Base-by-base conservation (phyloP, 1,140 invertebrate species). In the Apis florea region DNA sequence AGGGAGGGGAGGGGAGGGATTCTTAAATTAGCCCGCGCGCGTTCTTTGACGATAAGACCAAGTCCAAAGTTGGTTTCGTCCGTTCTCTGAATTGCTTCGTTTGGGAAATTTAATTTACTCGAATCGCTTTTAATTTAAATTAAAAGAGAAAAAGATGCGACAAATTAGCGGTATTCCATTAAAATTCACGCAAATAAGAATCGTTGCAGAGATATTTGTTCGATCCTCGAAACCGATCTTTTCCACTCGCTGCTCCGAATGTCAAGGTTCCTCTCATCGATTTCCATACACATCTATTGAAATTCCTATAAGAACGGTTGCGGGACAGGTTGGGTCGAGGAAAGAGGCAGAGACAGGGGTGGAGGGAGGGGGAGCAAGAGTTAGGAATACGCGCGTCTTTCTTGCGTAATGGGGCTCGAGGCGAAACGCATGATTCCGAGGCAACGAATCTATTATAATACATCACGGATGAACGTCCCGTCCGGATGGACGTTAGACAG, bases 361-460 rank as follows among this genome's bases (percentile, higher is more conserved):
- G 31, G 70, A 56, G 11, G n/a, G 49, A 79, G 31, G 53, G 51
- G 80, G 49, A 79, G 31, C 70, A 61, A 79, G 53, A 75, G 15
- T 82, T 83, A 77, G 69, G 31, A 83, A 88, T 85, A 77, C 63
- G 63, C 31, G 74, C 53, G 78, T 75, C 78, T 88, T 88, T 75
- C 78, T 88, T 88, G 83, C 86, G 86, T 83, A 88, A 88, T 83
- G 74, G 68, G 19, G 70, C 58, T 70, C 64, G 66, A 73, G 68
- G 79, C 71, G 69, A 80, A 85, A 85, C 74, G 84, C 88, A 85
- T 81, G 82, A 86, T 81, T 81, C 81, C 74, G 63, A 79, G 71
- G 76, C 75, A 88, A 88, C 83, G 85, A 85, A 88, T 88, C 86
- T 83, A 87, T 88, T 88, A 88, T 77, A 88, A 88, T 88, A 88